phyloP scores from a whole-genome alignment of 2,888 invertebrate genomes.

The Cataglyphis cursor region DNA sequence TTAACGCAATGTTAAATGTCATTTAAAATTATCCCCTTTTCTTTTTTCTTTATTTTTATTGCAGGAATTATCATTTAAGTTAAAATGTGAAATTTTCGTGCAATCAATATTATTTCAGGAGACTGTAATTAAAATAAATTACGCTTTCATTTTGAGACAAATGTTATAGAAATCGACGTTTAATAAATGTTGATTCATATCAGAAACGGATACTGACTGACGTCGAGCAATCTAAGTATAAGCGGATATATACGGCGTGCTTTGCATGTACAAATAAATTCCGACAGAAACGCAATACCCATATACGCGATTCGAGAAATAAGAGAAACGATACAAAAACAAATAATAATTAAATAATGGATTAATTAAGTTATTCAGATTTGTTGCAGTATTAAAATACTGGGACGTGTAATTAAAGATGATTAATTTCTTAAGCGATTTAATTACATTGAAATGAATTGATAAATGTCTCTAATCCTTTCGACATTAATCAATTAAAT shows the following conservation, averaged over 20 bases:
- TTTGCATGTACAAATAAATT: conserved; percentile 7
- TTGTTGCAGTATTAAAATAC: not conserved
- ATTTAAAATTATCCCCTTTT: not conserved
- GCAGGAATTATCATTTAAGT: not conserved
- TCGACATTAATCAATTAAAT: conserved; percentile 25
- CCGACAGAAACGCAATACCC: conserved; percentile 3
- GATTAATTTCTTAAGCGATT: not conserved
- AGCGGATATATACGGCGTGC: not conserved
- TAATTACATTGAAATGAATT: conserved; percentile 5
- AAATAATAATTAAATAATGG: conserved; percentile 12
- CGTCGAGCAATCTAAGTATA: conserved; percentile 61
- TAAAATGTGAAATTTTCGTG: conserved; percentile 5
- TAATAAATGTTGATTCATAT: conserved; percentile 62
- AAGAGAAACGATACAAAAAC: not conserved
- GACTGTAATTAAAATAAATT: conserved; percentile 55
- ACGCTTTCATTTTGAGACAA: conserved; percentile 60
- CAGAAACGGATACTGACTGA: conserved; percentile 14
- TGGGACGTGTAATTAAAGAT: conserved; percentile 7
- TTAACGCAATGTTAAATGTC: conserved; percentile 16
- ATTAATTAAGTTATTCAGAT: not conserved
- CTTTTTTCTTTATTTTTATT: not conserved
- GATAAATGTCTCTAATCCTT: conserved; percentile 1
- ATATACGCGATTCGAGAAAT: not conserved
- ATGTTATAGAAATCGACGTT: conserved; percentile 63
- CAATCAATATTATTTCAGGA: conserved; percentile 14